Evolutionary conservation across 2,888 invertebrate genomes (phyloP).

Genomic region (Pimpla rufipes): DNA sequence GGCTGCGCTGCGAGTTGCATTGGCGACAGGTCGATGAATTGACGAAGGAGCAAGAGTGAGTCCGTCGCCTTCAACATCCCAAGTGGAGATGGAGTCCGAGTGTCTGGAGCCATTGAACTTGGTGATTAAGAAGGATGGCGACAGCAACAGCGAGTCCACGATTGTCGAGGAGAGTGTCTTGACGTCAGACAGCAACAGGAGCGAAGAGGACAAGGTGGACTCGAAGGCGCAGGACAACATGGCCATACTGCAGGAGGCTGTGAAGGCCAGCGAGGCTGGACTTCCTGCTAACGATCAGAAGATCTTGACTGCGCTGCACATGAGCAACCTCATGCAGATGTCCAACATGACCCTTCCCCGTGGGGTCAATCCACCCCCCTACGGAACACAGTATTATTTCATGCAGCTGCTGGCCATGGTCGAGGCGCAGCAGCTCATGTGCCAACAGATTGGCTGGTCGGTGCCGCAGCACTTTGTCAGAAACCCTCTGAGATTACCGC

Average conservation of each 20-base stretch:
- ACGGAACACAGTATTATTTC: constrained; percentile 76
- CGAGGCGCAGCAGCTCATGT: constrained; percentile 77
- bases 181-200: constrained; percentile 63
- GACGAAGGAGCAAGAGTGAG: constrained; percentile 17
- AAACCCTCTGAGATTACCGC: constrained; percentile 77
- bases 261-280: constrained; percentile 77
- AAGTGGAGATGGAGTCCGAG: constrained; percentile 84
- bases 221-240: constrained; percentile 78
- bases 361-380: constrained; percentile 73
- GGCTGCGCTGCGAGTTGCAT: neutral
- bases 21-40: constrained; percentile 49
- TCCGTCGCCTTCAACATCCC: constrained; percentile 57
- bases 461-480: constrained; percentile 80
- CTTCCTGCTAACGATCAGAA: constrained; percentile 83
- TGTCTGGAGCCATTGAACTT: constrained; percentile 87
- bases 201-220: constrained; percentile 77
- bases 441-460: constrained; percentile 83
- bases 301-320: constrained; percentile 84
- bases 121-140: constrained; percentile 85
- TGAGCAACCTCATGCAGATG: constrained; percentile 84
- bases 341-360: constrained; percentile 79
- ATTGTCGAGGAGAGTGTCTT: constrained; percentile 70
- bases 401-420: constrained; percentile 82
- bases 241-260: constrained; percentile 81
- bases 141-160: constrained; percentile 58